Evolutionary conservation across 2,113 vertebrate species (phyloP).

Genomic region (Eulemur rufifrons): DNA sequence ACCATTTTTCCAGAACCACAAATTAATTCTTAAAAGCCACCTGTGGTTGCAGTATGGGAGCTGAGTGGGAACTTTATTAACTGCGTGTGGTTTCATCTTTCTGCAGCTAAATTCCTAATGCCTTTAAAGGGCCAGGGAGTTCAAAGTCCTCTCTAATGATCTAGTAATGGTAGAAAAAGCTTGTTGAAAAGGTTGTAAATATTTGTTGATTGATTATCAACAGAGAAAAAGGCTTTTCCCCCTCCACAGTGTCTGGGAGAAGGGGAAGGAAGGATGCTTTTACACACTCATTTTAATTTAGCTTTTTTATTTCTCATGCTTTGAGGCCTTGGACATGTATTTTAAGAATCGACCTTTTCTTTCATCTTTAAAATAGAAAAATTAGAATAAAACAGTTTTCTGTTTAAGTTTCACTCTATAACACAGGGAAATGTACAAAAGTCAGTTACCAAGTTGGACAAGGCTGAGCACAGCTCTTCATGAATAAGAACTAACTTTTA

Average conservation of each 20-base stretch:
- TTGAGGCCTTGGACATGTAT: background rate
- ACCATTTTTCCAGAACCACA: conserved; percentile 66
- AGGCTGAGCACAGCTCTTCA: conserved; percentile 38
- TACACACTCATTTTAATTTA: conserved; percentile 30
- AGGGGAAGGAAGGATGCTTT: conserved; percentile 48
- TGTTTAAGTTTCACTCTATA: background rate
- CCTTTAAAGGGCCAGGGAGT: conserved; percentile 25
- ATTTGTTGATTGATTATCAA: conserved; percentile 66
- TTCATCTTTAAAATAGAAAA: conserved; percentile 8
- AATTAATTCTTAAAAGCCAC: conserved; percentile 71
- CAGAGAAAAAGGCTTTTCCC: conserved; percentile 54
- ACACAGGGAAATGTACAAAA: conserved; percentile 36
- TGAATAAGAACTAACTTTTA: conserved; percentile 58
- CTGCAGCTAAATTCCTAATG: conserved; percentile 50
- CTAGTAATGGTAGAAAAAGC: conserved; percentile 60
- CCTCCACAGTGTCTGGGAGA: background rate
- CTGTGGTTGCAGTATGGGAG: conserved; percentile 47
- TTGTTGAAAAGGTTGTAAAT: conserved; percentile 66
- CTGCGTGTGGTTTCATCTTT: conserved; percentile 60
- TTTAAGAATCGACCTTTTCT: conserved; percentile 19
- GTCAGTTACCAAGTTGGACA: background rate
- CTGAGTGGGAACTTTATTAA: conserved; percentile 41
- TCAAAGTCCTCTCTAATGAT: conserved; percentile 51
- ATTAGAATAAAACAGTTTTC: conserved; percentile 22
- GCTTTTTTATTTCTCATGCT: conserved; percentile 49